phyloP scores from a whole-genome alignment of 1,140 invertebrate genomes.

The Drosophila teissieri region DNA sequence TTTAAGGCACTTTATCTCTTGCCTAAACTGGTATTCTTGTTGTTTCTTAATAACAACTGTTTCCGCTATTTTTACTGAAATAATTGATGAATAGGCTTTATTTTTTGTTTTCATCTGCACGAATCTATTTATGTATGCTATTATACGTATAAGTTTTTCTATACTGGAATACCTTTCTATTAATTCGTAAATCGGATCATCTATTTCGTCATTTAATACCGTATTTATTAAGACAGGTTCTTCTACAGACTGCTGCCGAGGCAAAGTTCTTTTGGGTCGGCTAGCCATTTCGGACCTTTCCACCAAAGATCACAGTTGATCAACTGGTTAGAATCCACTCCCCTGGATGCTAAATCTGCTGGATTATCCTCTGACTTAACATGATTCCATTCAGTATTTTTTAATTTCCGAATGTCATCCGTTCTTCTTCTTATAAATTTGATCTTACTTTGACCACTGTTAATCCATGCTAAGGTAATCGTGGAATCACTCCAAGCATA shows the following conservation, averaged over 20 bases:
- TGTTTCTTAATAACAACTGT: not conserved
- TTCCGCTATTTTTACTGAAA: constrained; percentile 5
- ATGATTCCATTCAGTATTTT: constrained; percentile 5
- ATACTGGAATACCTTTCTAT: constrained; percentile 3
- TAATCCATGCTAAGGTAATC: not conserved
- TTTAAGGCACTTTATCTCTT: constrained; percentile 7
- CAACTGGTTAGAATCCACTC: not conserved
- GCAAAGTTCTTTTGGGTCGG: not conserved
- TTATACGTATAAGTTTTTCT: constrained; percentile 2
- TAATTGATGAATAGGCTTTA: not conserved
- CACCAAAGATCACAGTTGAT: not conserved
- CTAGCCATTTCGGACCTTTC: constrained; percentile 8
- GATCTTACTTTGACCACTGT: not conserved
- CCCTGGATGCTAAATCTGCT: not conserved
- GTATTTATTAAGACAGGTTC: not conserved
- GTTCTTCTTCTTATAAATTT: constrained; percentile 1
- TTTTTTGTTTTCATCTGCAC: not conserved
- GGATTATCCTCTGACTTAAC: not conserved
- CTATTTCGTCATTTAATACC: not conserved
- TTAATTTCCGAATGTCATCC: constrained; percentile 7
- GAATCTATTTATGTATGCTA: constrained; percentile 5
- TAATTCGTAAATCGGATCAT: constrained; percentile 4
- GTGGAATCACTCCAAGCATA: constrained; percentile 8
- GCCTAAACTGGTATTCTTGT: not conserved
- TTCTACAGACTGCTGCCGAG: not conserved